Conservation (phyloP, 1,140 invertebrate species). For the Drosophila murphyi region DNA sequence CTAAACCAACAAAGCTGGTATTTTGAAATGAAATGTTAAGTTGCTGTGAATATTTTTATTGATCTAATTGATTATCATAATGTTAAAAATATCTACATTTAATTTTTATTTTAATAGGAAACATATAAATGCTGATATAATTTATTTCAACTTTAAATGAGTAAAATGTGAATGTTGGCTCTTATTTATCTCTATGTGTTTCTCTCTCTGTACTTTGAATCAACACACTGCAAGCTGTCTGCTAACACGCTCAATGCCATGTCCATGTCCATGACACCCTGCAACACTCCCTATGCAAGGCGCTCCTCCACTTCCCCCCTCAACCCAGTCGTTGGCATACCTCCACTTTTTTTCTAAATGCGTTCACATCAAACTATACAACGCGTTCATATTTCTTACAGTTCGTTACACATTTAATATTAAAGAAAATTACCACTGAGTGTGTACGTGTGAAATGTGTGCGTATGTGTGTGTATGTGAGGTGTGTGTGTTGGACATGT, state of each 20-base stretch:
- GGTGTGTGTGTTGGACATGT: conserved; percentile 1
- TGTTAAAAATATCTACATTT: too few relatives aligned
- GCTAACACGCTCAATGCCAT: conserved; percentile 55
- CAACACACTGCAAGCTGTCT: conserved; percentile 40
- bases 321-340: background rate
- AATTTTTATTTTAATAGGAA: too few relatives aligned
- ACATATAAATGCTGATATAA: too few relatives aligned
- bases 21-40: too few relatives aligned
- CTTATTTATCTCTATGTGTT: background rate
- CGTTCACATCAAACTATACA: conserved; percentile 78
- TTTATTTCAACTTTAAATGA: background rate
- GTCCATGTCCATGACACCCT: conserved; percentile 32
- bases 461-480: conserved; percentile 1
- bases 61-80: too few relatives aligned
- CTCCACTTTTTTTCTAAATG: conserved; percentile 45
- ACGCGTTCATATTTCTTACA: conserved; percentile 78
- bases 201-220: conserved; percentile 30
- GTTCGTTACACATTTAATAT: conserved; percentile 82
- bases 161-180: too few relatives aligned
- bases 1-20: too few relatives aligned
- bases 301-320: background rate
- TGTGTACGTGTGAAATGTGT: conserved; percentile 15
- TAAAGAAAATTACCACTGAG: conserved; percentile 74
- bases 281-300: background rate
- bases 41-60: too few relatives aligned